phyloP scores from a whole-genome alignment of 2,113 vertebrate genomes.

The Microcebus lehilahytsara region DNA sequence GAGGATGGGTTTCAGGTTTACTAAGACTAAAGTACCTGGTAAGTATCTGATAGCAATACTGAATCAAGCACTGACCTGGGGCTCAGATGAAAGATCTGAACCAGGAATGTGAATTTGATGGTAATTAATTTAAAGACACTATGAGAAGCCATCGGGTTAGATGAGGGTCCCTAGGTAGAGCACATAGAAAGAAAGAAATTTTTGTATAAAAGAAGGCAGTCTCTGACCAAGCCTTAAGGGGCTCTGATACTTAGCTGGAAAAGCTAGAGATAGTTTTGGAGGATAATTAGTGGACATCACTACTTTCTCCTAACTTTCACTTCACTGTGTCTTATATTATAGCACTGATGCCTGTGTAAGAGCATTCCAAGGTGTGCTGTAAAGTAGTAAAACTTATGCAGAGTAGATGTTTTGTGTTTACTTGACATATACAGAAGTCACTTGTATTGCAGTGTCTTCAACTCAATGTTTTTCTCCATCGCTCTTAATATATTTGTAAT shows the following conservation, averaged over 20 bases:
- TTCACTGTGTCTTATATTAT: neutral
- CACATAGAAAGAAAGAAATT: neutral
- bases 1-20: neutral
- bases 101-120: neutral
- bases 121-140: neutral
- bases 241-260: neutral
- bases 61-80: neutral
- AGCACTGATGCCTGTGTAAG: neutral
- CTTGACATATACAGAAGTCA: neutral
- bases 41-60: neutral
- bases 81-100: neutral
- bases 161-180: neutral
- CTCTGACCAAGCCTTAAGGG: neutral
- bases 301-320: neutral
- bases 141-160: neutral
- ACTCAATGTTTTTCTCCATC: neutral
- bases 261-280: neutral
- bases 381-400: neutral
- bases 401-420: neutral
- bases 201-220: neutral
- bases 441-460: neutral
- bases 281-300: neutral
- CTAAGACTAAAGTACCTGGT: neutral
- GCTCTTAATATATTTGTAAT: neutral
- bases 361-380: too few species aligned